Conservation (phyloP, 2,888 invertebrate species). For the Eulithis prunata region DNA sequence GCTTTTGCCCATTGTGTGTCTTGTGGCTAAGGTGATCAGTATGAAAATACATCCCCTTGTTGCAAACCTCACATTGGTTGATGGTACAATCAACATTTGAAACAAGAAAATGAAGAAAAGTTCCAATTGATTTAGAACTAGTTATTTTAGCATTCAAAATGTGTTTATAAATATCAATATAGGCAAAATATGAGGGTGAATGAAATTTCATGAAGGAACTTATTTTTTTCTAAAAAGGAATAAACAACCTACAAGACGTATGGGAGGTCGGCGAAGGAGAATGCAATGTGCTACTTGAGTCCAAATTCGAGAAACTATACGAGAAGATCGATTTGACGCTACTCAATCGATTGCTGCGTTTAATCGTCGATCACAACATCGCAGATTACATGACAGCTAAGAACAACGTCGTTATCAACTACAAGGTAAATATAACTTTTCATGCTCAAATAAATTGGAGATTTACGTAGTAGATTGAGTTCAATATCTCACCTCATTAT, state of each 20-base stretch:
- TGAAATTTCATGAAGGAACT: too few species aligned
- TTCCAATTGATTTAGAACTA: too few species aligned
- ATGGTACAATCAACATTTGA: background rate
- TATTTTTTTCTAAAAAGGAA: constrained; percentile 79
- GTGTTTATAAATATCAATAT: too few species aligned
- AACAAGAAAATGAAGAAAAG: background rate
- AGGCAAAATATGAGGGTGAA: too few species aligned
- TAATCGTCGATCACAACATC: constrained; percentile 99
- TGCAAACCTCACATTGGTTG: constrained; percentile 87
- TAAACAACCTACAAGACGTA: constrained; percentile 98
- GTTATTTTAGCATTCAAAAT: too few species aligned
- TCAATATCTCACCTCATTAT: background rate
- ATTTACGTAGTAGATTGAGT: too few species aligned
- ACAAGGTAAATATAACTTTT: constrained; percentile 86
- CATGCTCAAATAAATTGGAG: too few species aligned
- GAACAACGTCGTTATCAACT: constrained; percentile 99
- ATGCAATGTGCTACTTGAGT: constrained; percentile 98
- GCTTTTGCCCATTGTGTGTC: constrained; percentile 83
- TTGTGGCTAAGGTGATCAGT: constrained; percentile 87
- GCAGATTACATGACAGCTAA: constrained; percentile 99
- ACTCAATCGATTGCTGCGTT: constrained; percentile 95
- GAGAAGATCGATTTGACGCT: constrained; percentile 99
- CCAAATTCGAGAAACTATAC: constrained; percentile 99
- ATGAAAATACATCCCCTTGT: constrained; percentile 86
- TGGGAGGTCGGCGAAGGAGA: constrained; percentile 99